phyloP scores from a whole-genome alignment of 30 jellyfish, hydroid and myxozoan genomes.

The Pelagia noctiluca region DNA sequence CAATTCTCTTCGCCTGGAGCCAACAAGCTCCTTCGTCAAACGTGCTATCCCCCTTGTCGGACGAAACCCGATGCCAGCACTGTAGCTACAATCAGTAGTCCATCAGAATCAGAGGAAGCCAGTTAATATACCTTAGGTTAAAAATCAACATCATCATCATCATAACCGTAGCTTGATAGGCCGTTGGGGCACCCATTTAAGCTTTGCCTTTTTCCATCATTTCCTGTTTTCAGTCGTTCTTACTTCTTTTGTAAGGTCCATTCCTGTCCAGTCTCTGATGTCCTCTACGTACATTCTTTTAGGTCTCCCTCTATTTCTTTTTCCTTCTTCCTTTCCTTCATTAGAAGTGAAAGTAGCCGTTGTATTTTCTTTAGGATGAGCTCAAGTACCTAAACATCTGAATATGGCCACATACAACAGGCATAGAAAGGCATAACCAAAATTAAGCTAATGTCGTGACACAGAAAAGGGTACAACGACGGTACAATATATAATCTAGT shows the following conservation, averaged over 20 bases:
- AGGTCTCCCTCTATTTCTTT: neutral
- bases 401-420: neutral
- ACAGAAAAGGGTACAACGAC: neutral
- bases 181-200: neutral
- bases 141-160: neutral
- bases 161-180: too few relatives aligned
- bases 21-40: too few relatives aligned
- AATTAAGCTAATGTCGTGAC: neutral
- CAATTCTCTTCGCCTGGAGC: too few relatives aligned
- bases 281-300: neutral
- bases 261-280: constrained; percentile 1
- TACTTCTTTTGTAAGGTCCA: neutral
- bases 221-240: neutral
- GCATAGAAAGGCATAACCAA: neutral
- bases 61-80: too few relatives aligned
- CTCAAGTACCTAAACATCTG: neutral
- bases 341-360: too few relatives aligned
- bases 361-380: too few relatives aligned
- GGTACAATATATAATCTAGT: neutral
- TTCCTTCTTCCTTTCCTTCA: neutral
- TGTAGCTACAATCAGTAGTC: too few relatives aligned
- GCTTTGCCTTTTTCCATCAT: neutral
- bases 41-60: too few relatives aligned
- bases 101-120: too few relatives aligned
- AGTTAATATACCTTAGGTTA: neutral